Conservation (phyloP, 2,888 invertebrate species). For the Sceliomorpha sp. region DNA sequence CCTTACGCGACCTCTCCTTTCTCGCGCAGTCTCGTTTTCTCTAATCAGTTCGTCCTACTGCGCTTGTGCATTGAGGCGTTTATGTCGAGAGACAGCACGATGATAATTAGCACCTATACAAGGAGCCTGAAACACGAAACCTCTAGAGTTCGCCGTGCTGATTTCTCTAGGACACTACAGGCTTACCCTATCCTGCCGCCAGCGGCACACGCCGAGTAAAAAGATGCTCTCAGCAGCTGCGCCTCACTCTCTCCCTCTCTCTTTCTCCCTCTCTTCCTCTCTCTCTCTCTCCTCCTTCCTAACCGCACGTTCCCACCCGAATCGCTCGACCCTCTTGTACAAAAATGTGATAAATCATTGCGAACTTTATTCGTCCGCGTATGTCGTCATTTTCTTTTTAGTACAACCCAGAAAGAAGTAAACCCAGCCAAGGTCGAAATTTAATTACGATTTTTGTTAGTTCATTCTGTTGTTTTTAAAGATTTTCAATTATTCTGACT, state of each 20-base stretch:
- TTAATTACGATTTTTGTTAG: no score
- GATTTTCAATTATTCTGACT: no score
- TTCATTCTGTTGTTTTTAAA: no score
- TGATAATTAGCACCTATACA: conserved; percentile 76
- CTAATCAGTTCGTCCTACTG: conserved; percentile 51
- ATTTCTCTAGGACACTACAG: conserved; percentile 76
- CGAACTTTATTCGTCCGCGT: background rate
- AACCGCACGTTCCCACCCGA: conserved; percentile 14
- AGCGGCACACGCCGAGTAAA: conserved; percentile 61
- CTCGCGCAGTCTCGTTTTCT: conserved; percentile 15
- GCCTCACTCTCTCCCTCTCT: conserved; percentile 13
- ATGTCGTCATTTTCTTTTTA: background rate
- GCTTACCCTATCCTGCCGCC: conserved; percentile 63
- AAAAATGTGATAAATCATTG: background rate
- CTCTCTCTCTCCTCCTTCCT: conserved; percentile 31
- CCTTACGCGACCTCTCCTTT: background rate
- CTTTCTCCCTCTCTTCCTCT: conserved; percentile 14
- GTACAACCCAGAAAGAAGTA: no score
- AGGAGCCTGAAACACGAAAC: conserved; percentile 73
- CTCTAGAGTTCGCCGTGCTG: conserved; percentile 73
- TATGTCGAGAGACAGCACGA: conserved; percentile 75
- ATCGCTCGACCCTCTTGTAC: conserved; percentile 5
- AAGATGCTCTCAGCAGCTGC: conserved; percentile 52
- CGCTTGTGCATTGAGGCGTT: conserved; percentile 73
- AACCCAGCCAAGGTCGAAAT: no score